Conservation (phyloP, 2,888 invertebrate species). For the Eubasilissa splendida region DNA sequence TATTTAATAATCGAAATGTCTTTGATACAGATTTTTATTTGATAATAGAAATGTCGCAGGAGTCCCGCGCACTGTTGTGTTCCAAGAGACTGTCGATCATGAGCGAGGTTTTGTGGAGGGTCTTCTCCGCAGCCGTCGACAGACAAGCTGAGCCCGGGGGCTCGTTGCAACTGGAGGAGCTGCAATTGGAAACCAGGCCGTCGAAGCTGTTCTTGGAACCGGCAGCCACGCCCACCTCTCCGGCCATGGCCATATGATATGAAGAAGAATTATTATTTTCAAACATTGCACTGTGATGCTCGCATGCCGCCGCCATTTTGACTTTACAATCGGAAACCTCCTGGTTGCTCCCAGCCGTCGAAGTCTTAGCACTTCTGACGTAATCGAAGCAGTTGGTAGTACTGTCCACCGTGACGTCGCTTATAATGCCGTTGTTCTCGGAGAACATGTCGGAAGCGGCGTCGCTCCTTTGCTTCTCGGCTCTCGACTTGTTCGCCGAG, state of each 20-base stretch:
- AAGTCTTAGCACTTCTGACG: constrained; percentile 38
- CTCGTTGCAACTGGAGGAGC: constrained; percentile 58
- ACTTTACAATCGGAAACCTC: constrained; percentile 57
- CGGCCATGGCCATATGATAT: constrained; percentile 68
- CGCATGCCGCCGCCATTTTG: constrained; percentile 56
- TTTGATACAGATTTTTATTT: constrained; percentile 34
- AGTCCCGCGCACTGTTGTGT: constrained; percentile 51
- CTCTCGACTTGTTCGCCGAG: constrained; percentile 42
- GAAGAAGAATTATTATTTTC: constrained; percentile 67
- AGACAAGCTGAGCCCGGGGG: constrained; percentile 57
- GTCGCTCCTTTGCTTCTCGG: constrained; percentile 42
- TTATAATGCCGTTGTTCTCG: constrained; percentile 51
- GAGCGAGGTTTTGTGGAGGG: constrained; percentile 66
- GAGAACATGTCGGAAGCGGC: constrained; percentile 47
- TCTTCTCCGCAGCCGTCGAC: constrained; percentile 65
- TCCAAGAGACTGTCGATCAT: constrained; percentile 69
- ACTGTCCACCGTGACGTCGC: constrained; percentile 54
- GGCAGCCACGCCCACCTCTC: constrained; percentile 51
- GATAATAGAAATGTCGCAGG: constrained; percentile 46
- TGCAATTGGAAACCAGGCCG: constrained; percentile 62
- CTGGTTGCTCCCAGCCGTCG: constrained; percentile 16
- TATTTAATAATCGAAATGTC: constrained; percentile 34
- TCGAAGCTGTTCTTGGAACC: constrained; percentile 60
- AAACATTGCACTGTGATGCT: constrained; percentile 62
- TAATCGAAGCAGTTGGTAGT: constrained; percentile 56